Base-by-base conservation (phyloP, 2,888 invertebrate species). In the Amorpha juglandis region DNA sequence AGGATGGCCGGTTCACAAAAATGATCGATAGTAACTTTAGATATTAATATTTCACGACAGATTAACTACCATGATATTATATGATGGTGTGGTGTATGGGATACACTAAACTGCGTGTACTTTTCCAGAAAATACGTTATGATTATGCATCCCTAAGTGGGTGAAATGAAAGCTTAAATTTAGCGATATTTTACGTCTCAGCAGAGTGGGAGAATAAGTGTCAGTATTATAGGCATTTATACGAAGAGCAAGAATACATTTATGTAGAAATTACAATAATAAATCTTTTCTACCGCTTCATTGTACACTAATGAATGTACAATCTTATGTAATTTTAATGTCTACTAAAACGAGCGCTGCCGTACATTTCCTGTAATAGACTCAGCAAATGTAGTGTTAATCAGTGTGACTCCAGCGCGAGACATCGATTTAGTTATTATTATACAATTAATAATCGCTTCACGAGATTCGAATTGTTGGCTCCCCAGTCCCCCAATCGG, bases 371-470 rank as follows among this genome's bases (percentile, higher is more conserved):
- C 35, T 27, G 27, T 33, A 52, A 27, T 19, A 38, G 14, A 38
- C 51, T 63, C 9, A 19, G 52, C 12, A 16, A 64, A 27, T 33
- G 45, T 35, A 14, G 70, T 69, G 75, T 75, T 85, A 85, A 87
- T 85, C 78, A 79, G 74, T 74, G 76, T 78, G 27, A 27, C 27
- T 27, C 4, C 80, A 77, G 79, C 82, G 80, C 81, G 79, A 83
- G 77, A 78, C 79, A 80, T 74, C 83, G 85, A 91, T 91, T 89
- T 89, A 90, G 90, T 91, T 91, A 90, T 91, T 91, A 91, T 89
- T 88, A 86, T 87, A 90, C 86, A 90, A 91, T 91, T 90, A 89
- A 87, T 86, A 82, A 80, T 76, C 80, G 81, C 78, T 81, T 81
- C 82, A 80, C 79, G 80, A 83, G 82, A 79, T 82, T 80, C 74